Base-by-base conservation (phyloP, 2,888 invertebrate species). In the Drosophila ustulata region DNA sequence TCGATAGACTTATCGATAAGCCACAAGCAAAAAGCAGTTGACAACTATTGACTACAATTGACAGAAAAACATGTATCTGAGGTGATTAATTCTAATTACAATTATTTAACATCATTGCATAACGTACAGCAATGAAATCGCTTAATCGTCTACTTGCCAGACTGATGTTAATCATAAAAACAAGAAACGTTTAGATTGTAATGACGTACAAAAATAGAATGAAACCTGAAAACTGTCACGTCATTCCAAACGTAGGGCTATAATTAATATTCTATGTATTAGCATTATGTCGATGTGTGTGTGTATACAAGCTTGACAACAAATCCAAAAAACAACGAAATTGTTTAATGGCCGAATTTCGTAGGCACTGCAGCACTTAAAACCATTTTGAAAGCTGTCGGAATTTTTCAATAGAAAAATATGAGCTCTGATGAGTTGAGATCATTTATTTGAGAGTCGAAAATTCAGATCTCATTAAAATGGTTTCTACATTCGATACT, bases 191-290 rank as follows among this genome's bases (percentile, higher is more conserved):
- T 37, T 37, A n/a, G 37, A 37, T 37, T 37, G n/a, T 11, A 37
- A 37, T 37, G 37, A 37, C n/a, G 11, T 11, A 37, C n/a, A 37
- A 37, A 37, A 37, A 37, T 37, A 37, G 37, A 37, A 37, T 37
- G 37, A 37, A 37, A 37, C n/a, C n/a, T 37, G 37, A 37, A 37
- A 37, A 37, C n/a, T 37, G 37, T 37, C 37, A 37, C 37, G 37
- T 37, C 37, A 37, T n/a, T 11, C n/a, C 18, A 18, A 43, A 43
- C 23, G 23, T 23, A 43, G 13, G 43, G 13, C 13, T 18, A 43
- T 23, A 43, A 43, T 18, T 18, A 37, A 37, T 37, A 37, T 37
- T n/a, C 37, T 37, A 37, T 37, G 37, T 37, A 37, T 37, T 37
- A 37, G 11, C 34, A 37, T n/a, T 37, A 11, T 37, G 34, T 34